These are phyloP conservation scores for Rhabdophis nuchalis DNA, from an alignment of 2,797 vertebrate species.

Conservation along the genomic window DNA sequence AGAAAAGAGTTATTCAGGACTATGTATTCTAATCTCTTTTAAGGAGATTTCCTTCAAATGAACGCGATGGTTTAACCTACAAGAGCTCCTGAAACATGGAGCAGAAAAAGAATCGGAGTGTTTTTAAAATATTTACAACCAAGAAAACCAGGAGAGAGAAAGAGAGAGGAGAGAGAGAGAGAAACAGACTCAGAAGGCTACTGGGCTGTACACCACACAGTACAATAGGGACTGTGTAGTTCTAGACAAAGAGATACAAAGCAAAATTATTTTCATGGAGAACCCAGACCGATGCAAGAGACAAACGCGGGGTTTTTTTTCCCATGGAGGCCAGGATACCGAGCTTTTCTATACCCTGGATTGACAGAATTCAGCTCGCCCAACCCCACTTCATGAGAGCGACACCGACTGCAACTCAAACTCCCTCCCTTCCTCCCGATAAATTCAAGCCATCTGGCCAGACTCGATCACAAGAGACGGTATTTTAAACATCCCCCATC, in stretches of 20 bases:
- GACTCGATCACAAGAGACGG: background rate
- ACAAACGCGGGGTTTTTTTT: background rate
- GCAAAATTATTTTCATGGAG: background rate
- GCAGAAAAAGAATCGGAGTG: background rate
- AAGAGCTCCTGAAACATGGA: background rate
- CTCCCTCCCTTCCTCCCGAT: background rate
- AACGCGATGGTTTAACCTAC: background rate
- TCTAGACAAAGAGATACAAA: background rate
- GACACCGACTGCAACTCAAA: background rate
- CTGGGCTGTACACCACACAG: background rate
- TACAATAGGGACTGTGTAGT: background rate
- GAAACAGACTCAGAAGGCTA: background rate
- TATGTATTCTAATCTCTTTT: background rate
- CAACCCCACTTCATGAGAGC: background rate
- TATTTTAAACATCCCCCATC: background rate
- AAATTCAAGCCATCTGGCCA: background rate
- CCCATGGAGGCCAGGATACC: no score
- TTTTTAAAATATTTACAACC: background rate
- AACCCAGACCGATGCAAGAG: background rate
- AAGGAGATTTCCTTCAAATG: background rate
- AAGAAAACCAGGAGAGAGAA: background rate
- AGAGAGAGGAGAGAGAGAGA: rapidly evolving
- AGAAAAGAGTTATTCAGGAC: background rate
- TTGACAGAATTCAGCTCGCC: background rate
- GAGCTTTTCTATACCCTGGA: background rate